phyloP scores from a whole-genome alignment of 2,797 vertebrate species.

The Tapirus indicus region DNA sequence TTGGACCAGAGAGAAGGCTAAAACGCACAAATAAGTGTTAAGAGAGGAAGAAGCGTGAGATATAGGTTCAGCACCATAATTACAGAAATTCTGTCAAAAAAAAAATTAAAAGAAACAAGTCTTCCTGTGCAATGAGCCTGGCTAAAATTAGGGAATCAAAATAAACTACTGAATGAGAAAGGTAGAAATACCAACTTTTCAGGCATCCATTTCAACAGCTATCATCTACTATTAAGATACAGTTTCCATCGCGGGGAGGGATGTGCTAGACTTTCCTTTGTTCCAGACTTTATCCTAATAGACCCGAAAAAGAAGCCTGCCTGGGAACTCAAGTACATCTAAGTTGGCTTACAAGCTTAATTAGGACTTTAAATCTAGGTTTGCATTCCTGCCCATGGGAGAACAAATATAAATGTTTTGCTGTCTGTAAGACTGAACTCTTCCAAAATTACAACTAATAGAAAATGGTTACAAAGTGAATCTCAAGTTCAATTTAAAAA shows the following conservation, averaged over 20 bases:
- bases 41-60: constrained; percentile 84
- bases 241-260: accelerated
- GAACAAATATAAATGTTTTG: not conserved
- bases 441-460: not conserved
- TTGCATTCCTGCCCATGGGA: not conserved
- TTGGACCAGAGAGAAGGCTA: constrained; percentile 88
- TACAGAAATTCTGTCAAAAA: constrained; percentile 90
- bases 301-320: constrained; percentile 25
- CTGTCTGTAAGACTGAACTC: not conserved
- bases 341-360: not conserved
- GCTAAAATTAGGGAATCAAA: constrained; percentile 93
- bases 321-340: not conserved
- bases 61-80: constrained; percentile 89
- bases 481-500: not conserved
- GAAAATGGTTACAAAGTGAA: not conserved
- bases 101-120: constrained; percentile 88
- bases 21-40: constrained; percentile 87
- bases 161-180: constrained; percentile 90
- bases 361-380: not conserved
- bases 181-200: constrained; percentile 99
- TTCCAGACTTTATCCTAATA: not conserved
- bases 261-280: not conserved
- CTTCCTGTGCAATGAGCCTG: constrained; percentile 99
- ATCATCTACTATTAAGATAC: not conserved
- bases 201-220: constrained; percentile 97